phyloP scores from a whole-genome alignment of 35 echinoderm and acorn worm species.

The Ptychodera flava region DNA sequence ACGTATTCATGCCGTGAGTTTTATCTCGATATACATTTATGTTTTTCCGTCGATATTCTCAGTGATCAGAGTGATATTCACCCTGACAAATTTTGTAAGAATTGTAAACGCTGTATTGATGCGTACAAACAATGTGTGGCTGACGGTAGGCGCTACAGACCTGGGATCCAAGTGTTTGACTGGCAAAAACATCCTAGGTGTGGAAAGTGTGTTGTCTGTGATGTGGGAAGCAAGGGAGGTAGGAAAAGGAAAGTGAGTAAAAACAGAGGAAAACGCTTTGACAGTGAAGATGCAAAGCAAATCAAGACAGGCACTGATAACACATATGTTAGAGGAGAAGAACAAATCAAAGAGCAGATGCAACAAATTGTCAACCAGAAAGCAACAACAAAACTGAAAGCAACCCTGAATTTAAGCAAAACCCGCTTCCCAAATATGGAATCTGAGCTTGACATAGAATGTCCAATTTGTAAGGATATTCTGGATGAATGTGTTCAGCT shows the following conservation, averaged over 20 bases:
- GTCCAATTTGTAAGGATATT: background rate
- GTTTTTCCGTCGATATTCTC: background rate
- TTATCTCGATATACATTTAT: background rate
- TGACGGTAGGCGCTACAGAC: background rate
- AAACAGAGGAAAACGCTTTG: background rate
- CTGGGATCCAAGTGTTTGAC: background rate
- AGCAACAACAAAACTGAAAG: background rate
- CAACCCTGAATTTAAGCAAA: background rate
- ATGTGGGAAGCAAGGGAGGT: background rate
- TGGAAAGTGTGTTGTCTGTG: background rate
- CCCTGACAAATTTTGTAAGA: background rate
- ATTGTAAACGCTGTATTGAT: background rate
- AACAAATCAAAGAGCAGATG: background rate
- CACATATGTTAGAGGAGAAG: background rate
- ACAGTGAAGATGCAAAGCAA: background rate
- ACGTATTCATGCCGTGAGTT: background rate
- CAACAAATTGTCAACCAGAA: background rate
- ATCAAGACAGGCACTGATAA: background rate
- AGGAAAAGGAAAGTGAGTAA: background rate
- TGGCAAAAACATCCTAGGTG: background rate
- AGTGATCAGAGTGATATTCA: background rate
- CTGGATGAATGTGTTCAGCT: background rate
- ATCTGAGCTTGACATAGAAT: background rate
- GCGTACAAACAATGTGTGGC: background rate
- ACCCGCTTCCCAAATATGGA: background rate